Evolutionary conservation across 2,113 vertebrate species (phyloP).

Genomic region (Nanorana parkeri): DNA sequence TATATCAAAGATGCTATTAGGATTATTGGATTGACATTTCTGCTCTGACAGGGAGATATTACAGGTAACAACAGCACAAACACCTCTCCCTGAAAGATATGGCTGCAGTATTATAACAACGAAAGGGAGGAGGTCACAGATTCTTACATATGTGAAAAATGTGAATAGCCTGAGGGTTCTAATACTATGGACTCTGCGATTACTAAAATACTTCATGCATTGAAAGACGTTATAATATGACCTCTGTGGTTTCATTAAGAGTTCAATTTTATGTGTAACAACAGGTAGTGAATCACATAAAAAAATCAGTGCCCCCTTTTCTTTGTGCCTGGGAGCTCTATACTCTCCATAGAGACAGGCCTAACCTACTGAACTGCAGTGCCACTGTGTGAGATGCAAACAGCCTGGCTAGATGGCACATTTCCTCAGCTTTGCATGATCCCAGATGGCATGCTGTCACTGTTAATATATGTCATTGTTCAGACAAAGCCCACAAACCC

Average conservation of each 20-base stretch:
- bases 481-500: neutral
- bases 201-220: neutral
- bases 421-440: neutral
- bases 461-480: neutral
- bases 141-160: neutral
- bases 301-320: no score
- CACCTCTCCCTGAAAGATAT: no score
- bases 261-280: neutral
- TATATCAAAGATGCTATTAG: no score
- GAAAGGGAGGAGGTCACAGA: no score
- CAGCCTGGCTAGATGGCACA: neutral
- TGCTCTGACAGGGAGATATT: no score
- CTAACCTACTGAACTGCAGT: neutral
- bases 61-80: no score
- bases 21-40: no score
- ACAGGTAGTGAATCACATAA: neutral
- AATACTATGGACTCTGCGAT: neutral
- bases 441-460: constrained; percentile 1
- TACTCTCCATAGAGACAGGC: neutral
- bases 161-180: neutral
- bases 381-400: neutral
- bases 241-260: neutral
- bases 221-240: neutral
- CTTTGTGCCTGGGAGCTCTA: neutral
- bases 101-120: no score